phyloP scores from a whole-genome alignment of 2,888 invertebrate genomes.

The Adineta ricciae region DNA sequence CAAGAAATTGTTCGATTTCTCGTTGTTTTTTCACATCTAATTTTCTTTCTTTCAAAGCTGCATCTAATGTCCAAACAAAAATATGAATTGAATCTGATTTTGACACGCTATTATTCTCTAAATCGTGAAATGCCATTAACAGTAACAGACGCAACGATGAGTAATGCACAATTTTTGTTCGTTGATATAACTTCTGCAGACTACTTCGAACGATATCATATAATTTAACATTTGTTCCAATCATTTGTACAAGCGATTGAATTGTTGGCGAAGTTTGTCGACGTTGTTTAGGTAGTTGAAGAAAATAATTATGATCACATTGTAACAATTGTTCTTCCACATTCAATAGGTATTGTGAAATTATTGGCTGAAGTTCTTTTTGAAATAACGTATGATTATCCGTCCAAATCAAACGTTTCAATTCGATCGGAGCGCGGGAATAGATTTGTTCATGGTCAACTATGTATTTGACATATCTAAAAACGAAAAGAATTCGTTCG shows the following conservation, averaged over 20 bases:
- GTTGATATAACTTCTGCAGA: constrained; percentile 74
- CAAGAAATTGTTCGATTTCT: constrained; percentile 74
- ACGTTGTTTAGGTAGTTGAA: constrained; percentile 76
- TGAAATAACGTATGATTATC: constrained; percentile 58
- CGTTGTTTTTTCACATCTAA: constrained; percentile 87
- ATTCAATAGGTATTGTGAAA: neutral
- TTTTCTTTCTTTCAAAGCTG: constrained; percentile 88
- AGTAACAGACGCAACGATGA: constrained; percentile 67
- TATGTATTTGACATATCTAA: constrained; percentile 39
- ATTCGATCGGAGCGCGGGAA: constrained; percentile 84
- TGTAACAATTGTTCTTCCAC: constrained; percentile 13
- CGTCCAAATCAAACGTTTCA: constrained; percentile 93
- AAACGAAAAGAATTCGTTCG: neutral
- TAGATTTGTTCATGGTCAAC: constrained; percentile 63
- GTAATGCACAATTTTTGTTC: constrained; percentile 87
- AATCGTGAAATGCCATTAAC: constrained; percentile 87
- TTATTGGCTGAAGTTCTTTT: constrained; percentile 6
- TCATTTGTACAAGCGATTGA: constrained; percentile 72
- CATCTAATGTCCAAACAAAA: constrained; percentile 96
- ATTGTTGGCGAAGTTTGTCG: constrained; percentile 73
- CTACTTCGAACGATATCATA: constrained; percentile 95
- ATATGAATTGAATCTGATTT: constrained; percentile 81
- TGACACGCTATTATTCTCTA: constrained; percentile 59
- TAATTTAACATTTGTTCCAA: constrained; percentile 76
- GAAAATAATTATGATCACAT: constrained; percentile 59